These are phyloP conservation scores for Choreutis nemorana DNA, from an alignment of 2,888 invertebrate genomes.

Conservation along the genomic window DNA sequence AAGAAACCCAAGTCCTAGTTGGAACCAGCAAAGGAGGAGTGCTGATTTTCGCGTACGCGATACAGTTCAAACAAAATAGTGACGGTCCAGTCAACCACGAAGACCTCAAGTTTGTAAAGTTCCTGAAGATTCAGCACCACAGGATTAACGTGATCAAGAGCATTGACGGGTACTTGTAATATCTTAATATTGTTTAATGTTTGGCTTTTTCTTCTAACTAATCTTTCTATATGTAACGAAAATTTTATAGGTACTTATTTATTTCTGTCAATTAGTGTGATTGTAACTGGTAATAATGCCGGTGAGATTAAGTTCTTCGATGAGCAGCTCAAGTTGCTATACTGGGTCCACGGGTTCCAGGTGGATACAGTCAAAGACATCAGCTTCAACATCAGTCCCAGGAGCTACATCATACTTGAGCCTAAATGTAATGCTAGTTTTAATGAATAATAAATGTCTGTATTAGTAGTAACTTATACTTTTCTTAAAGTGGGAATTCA, in stretches of 20 bases:
- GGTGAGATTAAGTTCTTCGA: slow-evolving; percentile 70
- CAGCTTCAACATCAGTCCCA: slow-evolving; percentile 52
- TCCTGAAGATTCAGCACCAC: slow-evolving; percentile 42
- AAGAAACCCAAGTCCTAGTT: slow-evolving; percentile 54
- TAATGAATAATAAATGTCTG: neutral
- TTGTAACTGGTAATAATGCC: slow-evolving; percentile 59
- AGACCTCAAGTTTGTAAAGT: slow-evolving; percentile 49
- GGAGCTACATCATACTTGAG: slow-evolving; percentile 37
- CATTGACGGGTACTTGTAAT: slow-evolving; percentile 46
- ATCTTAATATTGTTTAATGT: neutral
- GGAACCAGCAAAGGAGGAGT: slow-evolving; percentile 54
- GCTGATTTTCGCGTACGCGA: slow-evolving; percentile 55
- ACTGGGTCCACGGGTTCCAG: slow-evolving; percentile 59
- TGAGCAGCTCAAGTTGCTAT: slow-evolving; percentile 60
- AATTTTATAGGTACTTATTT: neutral
- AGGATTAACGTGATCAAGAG: slow-evolving; percentile 54
- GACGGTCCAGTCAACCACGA: slow-evolving; percentile 33
- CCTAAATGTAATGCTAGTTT: slow-evolving; percentile 30
- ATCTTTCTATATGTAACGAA: no score
- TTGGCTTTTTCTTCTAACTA: neutral
- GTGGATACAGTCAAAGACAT: slow-evolving; percentile 54
- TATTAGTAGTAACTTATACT: neutral
- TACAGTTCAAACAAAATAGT: slow-evolving; percentile 33
- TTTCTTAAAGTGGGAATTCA: neutral
- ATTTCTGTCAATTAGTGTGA: slow-evolving; percentile 28